Evolutionary conservation across 2,113 vertebrate genomes (phyloP), one percentile per base, ranked within the genome.

Genomic region (Casuarius casuarius): DNA sequence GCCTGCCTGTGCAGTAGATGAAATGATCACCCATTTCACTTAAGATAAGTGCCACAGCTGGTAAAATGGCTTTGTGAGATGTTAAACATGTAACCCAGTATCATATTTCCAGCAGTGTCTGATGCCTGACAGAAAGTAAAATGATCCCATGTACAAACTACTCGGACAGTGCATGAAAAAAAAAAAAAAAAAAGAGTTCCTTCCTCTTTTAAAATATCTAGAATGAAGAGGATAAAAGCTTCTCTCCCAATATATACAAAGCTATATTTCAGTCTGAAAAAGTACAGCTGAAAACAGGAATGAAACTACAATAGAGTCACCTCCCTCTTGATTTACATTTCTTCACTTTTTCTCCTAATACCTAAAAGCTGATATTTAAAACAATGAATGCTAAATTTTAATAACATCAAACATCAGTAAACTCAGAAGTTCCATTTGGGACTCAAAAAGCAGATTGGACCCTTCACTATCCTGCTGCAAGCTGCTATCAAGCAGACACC

Each of bases 391-490:
- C 29, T 49, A 62, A 25, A 48, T 76, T n/a, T 65, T 22, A 86
- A n/a, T 33, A 8, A 13, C 25, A 54, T 26, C 35, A 26, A 28
- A 12, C 20, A 26, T 18, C 19, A 63, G 51, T 87, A 33, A 80
- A 76, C 56, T 59, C 71, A 58, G 17, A 82, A 56, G n/a, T 52
- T 74, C 31, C 13, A 54, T 48, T 92, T n/a, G 49, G 29, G 28
- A 74, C 29, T 7, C 51, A 54, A 58, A 62, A 7, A 61, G 44
- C 25, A 65, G 9, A 10, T 42, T 40, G 33, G 61, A 52, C 5
- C 20, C 1, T 0, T 28, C 29, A 62, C 33, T 2, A 1, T 7
- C n/a, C 56, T 76, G 28, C 61, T 49, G 29, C 65, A 26, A 40
- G 33, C 29, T 42, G 42, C 76, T 58, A 33, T 44, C 85, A 23